Evolutionary conservation across 1,140 invertebrate genomes (phyloP), one percentile per base, ranked within the genome.

Genomic region (Lucilia cuprina): DNA sequence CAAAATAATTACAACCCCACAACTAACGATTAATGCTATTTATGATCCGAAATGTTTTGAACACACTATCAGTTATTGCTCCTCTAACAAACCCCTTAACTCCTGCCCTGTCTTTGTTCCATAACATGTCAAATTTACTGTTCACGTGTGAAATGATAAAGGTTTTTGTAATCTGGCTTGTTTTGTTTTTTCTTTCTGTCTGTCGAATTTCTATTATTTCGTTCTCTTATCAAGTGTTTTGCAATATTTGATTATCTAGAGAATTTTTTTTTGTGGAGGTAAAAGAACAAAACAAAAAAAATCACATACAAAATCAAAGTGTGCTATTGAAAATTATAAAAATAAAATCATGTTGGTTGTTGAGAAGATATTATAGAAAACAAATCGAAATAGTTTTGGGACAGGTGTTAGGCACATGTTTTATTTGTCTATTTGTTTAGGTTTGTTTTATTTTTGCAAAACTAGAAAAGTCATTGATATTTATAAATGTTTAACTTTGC

Each of bases 91-190:
- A n/a, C 75, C 35, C 41, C 9, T 8, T 47, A 19, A 50, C 77
- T 19, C 41, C 77, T 14, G 21, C 77, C 41, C 77, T 21, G 13
- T 34, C 17, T 75, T n/a, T 65, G 8, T n/a, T 65, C 17, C 21
- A 9, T 17, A 70, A 70, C n/a, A 19, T 70, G 9, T 25, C 41
- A 21, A 21, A 49, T 50, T 80, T 80, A 80, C 41, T 80, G 77
- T 80, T 49, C 77, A 80, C 77, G 77, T 80, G 77, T 80, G 77
- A 80, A 80, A 14, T 80, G 77, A 80, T 80, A 78, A 19, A 70
- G 19, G 19, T n/a, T 17, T 60, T n/a, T n/a, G 14, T 7, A 17
- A 17, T 60, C 55, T 60, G 14, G 14, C 55, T 60, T 60, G 1
- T 70, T 70, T 21, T 70, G 8, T 25, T 70, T 70, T 21, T 19